phyloP scores from a whole-genome alignment of 2,113 vertebrate species.

The Barnardius zonarius region DNA sequence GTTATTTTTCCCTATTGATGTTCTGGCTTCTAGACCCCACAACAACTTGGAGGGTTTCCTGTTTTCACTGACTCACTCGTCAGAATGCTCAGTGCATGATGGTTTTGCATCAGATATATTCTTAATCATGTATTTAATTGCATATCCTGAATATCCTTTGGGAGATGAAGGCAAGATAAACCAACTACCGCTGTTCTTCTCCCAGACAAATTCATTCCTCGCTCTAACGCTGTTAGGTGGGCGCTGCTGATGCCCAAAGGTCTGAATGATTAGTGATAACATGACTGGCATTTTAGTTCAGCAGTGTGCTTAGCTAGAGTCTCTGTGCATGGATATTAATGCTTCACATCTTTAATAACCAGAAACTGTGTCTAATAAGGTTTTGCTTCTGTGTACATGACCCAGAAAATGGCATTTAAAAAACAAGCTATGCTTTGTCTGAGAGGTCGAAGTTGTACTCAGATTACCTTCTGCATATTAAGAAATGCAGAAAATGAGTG shows the following conservation, averaged over 20 bases:
- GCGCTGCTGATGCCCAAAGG: neutral
- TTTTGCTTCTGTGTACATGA: neutral
- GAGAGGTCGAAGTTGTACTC: conserved; percentile 24
- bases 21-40: neutral
- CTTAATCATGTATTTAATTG: neutral
- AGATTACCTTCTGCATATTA: neutral
- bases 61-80: neutral
- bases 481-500: neutral
- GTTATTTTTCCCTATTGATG: neutral
- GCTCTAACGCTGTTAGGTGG: neutral
- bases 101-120: neutral
- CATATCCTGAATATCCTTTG: neutral
- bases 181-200: neutral
- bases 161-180: neutral
- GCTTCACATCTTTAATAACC: neutral
- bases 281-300: neutral
- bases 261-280: neutral
- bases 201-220: neutral
- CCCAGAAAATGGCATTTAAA: neutral
- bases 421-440: neutral
- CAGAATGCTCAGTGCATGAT: fast-evolving
- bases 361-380: neutral
- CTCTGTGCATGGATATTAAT: neutral
- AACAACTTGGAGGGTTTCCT: neutral
- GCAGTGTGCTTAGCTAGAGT: neutral